A percentile compares a stretch with the other conserved stretches of the same genome.
Evolutionary conservation across 2,113 vertebrate species (phyloP).

Genomic region (Pachyramphus minor): DNA sequence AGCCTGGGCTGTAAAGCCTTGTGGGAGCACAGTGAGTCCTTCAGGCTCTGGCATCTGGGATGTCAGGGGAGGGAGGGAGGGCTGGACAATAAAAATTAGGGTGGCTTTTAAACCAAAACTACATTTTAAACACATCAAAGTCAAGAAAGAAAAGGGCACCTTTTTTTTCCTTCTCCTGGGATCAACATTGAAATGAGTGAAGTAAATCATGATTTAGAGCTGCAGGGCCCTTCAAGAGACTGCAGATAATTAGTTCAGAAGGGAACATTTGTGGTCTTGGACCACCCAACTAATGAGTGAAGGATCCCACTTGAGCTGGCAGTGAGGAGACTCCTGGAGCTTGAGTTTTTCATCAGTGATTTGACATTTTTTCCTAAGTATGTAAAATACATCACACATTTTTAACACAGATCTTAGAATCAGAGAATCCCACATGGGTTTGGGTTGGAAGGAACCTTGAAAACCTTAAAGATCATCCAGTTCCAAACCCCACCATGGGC

Average conservation of each 20-base stretch:
- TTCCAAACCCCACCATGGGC: neutral
- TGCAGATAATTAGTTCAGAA: neutral
- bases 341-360: neutral
- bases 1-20: too few relatives aligned
- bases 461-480: neutral
- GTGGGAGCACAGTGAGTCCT: neutral
- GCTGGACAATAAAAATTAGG: neutral
- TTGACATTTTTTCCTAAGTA: neutral
- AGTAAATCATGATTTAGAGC: neutral
- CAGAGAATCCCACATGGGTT: neutral
- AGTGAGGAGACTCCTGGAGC: neutral
- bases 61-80: neutral
- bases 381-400: neutral
- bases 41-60: neutral
- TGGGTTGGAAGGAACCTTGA: neutral
- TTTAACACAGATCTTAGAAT: neutral
- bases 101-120: neutral
- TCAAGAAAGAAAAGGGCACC: neutral
- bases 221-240: neutral
- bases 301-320: neutral
- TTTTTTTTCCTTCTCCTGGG: neutral
- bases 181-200: neutral
- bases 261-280: neutral
- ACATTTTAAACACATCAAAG: neutral
- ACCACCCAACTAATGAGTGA: neutral